These are phyloP conservation scores for Zosterops lateralis DNA, from an alignment of 2,113 vertebrate genomes.

Conservation along the genomic window DNA sequence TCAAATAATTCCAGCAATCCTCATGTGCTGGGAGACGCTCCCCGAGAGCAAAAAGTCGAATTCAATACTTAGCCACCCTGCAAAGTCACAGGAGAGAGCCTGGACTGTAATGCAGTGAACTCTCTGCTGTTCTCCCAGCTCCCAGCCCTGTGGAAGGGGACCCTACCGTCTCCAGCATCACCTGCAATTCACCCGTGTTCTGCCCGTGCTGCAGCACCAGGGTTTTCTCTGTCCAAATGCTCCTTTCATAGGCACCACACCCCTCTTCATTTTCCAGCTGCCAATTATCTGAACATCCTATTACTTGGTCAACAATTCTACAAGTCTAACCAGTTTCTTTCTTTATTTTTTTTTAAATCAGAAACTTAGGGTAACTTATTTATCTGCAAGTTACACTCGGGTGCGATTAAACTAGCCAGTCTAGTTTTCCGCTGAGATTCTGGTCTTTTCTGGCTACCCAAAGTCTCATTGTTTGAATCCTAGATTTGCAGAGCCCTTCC, in stretches of 20 bases:
- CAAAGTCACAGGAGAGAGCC: constrained; percentile 28
- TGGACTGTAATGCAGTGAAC: neutral
- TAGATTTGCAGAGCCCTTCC: neutral
- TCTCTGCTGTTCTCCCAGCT: constrained; percentile 10
- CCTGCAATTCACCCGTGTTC: neutral
- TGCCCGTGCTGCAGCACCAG: neutral
- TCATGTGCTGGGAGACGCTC: neutral
- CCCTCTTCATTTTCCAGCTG: neutral
- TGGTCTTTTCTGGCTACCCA: neutral
- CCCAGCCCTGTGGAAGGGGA: neutral
- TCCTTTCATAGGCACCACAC: neutral
- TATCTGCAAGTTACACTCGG: neutral
- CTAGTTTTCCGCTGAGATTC: neutral
- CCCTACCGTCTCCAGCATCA: neutral
- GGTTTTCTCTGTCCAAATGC: neutral
- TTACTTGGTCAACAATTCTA: constrained; percentile 5
- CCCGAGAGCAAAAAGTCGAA: constrained; percentile 29
- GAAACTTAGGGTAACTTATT: neutral
- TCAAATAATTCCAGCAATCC: neutral
- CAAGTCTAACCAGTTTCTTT: constrained; percentile 35
- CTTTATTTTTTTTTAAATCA: neutral
- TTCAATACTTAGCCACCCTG: constrained; percentile 51
- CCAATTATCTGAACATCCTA: constrained; percentile 41
- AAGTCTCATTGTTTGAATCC: neutral
- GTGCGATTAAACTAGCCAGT: neutral